Evolutionary conservation across 1,140 invertebrate genomes (phyloP), one percentile per base, ranked within the genome.

Genomic region (Helicoverpa zea): DNA sequence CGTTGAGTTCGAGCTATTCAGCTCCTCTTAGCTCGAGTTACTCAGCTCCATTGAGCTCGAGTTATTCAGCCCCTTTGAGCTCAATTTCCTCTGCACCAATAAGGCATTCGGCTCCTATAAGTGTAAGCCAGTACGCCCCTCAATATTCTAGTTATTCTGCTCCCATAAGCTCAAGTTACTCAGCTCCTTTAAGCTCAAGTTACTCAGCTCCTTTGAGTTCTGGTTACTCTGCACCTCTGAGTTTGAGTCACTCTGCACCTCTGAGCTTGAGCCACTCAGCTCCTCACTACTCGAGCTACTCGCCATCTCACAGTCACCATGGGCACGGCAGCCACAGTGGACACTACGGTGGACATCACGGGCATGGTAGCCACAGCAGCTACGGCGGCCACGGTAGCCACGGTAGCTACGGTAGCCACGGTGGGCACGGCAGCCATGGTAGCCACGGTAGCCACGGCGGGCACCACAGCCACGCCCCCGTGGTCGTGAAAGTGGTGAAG

Each of bases 401-500:
- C 23, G 23, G 23, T 23, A 23, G 23, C 23, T 23, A 23, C 23
- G 23, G 23, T 23, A 23, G 23, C 81, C 81, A 23, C 23, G 23
- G 23, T 23, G 23, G 23, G 23, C 23, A 23, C 23, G 23, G 23
- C 23, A 23, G 23, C 23, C 23, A 23, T 23, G 23, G 23, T 43
- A 43, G 35, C 35, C 35, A 35, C 7, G 7, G 23, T 13, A 10
- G 7, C 59, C 23, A 61, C 59, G 3, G 4, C 7, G 23, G 23
- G 12, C 59, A 43, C 30, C 35, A 43, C 7, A 30, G 35, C 7
- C 66, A 23, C 66, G 66, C 81, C 0, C 81, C 81, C 5, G 30
- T 82, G 11, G n/a, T 79, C 14, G 64, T 70, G 3, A 70, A 70
- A 30, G 49, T 68, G 12, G 18, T 70, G n/a, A 70, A 70, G 49